Evolutionary conservation across 2,888 invertebrate genomes (phyloP).

Genomic region (Strigamia maritima): DNA sequence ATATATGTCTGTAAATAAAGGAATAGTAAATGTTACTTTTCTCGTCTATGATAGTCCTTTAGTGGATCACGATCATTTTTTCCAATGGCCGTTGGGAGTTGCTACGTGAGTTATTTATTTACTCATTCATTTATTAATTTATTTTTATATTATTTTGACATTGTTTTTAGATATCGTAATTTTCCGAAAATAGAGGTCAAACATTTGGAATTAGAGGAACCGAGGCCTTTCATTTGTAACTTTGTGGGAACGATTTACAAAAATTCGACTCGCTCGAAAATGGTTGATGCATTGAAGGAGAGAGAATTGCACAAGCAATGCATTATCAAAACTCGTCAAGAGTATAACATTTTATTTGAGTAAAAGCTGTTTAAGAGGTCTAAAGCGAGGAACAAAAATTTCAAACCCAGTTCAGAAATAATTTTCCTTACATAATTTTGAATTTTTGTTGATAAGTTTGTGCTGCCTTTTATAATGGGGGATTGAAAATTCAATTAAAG

Average conservation of each 20-base stretch:
- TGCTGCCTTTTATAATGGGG: no score
- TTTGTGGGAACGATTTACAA: constrained; percentile 57
- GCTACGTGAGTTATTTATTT: constrained; percentile 47
- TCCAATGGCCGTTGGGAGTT: constrained; percentile 58
- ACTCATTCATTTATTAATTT: no score
- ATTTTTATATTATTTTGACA: no score
- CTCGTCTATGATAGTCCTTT: constrained; percentile 56
- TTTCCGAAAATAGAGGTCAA: constrained; percentile 53
- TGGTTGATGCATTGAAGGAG: constrained; percentile 49
- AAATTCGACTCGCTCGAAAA: constrained; percentile 53
- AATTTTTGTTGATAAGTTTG: no score
- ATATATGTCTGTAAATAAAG: constrained; percentile 53
- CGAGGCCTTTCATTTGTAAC: constrained; percentile 55
- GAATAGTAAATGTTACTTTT: constrained; percentile 54
- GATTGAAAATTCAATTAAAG: no score
- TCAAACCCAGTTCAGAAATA: no score
- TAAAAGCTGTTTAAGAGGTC: no score
- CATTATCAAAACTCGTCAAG: constrained; percentile 47
- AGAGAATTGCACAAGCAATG: constrained; percentile 46
- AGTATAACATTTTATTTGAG: constrained; percentile 48
- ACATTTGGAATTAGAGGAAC: constrained; percentile 48
- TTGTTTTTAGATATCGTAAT: constrained; percentile 52
- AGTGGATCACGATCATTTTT: constrained; percentile 54
- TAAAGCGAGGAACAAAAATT: no score
- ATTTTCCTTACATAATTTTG: no score